Evolutionary conservation across 2,113 vertebrate genomes (phyloP).

Genomic region (Heterotilapia buettikoferi): DNA sequence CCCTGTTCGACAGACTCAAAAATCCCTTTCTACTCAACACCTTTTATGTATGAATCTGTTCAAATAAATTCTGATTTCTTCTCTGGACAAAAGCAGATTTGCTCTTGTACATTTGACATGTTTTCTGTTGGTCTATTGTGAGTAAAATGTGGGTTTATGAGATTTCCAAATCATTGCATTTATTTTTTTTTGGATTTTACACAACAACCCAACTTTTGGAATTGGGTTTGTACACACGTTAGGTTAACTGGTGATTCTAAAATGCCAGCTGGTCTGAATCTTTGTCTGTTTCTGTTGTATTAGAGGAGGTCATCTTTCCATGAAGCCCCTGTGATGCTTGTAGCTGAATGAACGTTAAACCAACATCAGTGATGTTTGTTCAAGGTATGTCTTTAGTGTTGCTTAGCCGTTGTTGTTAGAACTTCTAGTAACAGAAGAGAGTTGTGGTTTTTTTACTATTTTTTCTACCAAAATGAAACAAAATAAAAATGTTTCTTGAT

Average conservation of each 20-base stretch:
- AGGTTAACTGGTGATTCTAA: background rate
- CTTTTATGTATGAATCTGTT: background rate
- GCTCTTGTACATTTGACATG: background rate
- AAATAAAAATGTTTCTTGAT: background rate
- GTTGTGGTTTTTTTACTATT: background rate
- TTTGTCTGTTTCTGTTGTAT: background rate
- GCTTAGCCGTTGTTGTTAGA: background rate
- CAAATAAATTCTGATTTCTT: background rate
- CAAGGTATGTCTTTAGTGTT: background rate
- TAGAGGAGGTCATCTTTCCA: background rate
- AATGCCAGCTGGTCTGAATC: background rate
- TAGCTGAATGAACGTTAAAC: background rate
- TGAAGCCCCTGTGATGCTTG: background rate
- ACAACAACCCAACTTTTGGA: background rate
- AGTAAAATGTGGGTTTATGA: background rate
- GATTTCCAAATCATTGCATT: background rate
- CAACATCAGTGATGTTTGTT: rapidly evolving
- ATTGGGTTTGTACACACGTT: background rate
- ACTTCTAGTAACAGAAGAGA: background rate
- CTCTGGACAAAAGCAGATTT: background rate
- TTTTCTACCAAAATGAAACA: background rate
- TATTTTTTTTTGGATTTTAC: background rate
- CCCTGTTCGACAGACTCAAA: background rate
- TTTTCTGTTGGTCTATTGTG: background rate
- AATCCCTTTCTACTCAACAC: background rate